Evolutionary conservation across 2,797 vertebrate species (phyloP).

Genomic region (Perodicticus potto): DNA sequence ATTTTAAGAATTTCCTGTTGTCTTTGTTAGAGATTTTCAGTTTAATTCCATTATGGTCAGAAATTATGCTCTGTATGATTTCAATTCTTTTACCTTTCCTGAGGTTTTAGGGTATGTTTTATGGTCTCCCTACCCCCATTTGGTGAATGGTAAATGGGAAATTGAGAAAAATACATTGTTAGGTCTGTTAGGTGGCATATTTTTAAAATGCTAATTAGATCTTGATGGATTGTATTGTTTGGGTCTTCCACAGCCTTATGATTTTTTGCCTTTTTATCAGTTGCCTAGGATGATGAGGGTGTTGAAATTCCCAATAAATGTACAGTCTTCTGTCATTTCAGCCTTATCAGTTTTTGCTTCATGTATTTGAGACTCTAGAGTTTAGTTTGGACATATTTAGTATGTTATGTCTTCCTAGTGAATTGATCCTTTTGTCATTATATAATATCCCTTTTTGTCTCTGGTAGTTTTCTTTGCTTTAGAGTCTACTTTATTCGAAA

Average conservation of each 20-base stretch:
- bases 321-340: background rate
- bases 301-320: background rate
- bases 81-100: background rate
- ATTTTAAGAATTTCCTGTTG: slow-evolving; percentile 26
- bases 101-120: background rate
- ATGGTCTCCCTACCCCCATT: background rate
- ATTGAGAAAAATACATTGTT: background rate
- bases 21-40: slow-evolving; percentile 29
- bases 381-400: background rate
- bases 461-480: slow-evolving; percentile 4
- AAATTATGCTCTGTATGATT: background rate
- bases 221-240: background rate
- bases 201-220: slow-evolving; percentile 2
- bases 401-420: background rate
- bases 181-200: background rate
- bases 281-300: background rate
- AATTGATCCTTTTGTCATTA: background rate
- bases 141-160: background rate
- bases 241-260: background rate
- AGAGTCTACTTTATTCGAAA: background rate
- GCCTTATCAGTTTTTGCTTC: background rate
- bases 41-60: slow-evolving; percentile 8
- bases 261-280: background rate
- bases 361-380: background rate
- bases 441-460: background rate